phyloP scores from a whole-genome alignment of 2,888 invertebrate species.

The Tetragnatha montana region DNA sequence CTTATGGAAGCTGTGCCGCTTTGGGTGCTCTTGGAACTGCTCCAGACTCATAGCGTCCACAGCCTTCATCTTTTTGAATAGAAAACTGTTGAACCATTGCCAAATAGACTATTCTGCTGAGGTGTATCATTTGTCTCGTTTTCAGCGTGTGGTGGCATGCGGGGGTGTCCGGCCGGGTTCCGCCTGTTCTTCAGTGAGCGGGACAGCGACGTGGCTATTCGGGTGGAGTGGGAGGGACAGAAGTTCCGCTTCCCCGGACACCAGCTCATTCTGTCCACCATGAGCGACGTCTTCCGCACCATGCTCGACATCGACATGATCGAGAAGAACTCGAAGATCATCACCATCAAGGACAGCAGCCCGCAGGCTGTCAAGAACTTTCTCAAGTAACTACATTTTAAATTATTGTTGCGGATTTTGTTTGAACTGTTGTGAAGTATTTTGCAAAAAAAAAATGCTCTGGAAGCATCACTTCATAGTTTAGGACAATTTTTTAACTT shows the following conservation, averaged over 20 bases:
- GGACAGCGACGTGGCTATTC: slow-evolving; percentile 56
- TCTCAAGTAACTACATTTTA: slow-evolving; percentile 19
- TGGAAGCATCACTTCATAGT: too few species aligned
- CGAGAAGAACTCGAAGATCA: slow-evolving; percentile 22
- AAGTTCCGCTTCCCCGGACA: slow-evolving; percentile 52
- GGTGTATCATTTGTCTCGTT: too few species aligned
- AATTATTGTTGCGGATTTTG: neutral
- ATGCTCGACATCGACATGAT: slow-evolving; percentile 58
- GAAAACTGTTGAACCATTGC: too few species aligned
- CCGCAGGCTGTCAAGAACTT: slow-evolving; percentile 49
- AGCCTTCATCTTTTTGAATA: too few species aligned
- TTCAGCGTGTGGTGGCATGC: too few species aligned
- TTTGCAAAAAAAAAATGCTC: too few species aligned
- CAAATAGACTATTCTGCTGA: too few species aligned
- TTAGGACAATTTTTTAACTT: too few species aligned
- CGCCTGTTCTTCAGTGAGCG: slow-evolving; percentile 50
- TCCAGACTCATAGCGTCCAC: too few species aligned
- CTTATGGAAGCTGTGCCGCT: too few species aligned
- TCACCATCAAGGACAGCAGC: slow-evolving; percentile 43
- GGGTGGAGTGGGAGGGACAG: slow-evolving; percentile 46
- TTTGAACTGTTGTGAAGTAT: neutral
- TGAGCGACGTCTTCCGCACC: slow-evolving; percentile 60
- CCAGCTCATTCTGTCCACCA: slow-evolving; percentile 34
- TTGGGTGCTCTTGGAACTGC: too few species aligned
- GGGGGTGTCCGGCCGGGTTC: slow-evolving; percentile 26